Evolutionary conservation across 2,113 vertebrate species (phyloP).

Genomic region (Tenebrosternarchus preto): DNA sequence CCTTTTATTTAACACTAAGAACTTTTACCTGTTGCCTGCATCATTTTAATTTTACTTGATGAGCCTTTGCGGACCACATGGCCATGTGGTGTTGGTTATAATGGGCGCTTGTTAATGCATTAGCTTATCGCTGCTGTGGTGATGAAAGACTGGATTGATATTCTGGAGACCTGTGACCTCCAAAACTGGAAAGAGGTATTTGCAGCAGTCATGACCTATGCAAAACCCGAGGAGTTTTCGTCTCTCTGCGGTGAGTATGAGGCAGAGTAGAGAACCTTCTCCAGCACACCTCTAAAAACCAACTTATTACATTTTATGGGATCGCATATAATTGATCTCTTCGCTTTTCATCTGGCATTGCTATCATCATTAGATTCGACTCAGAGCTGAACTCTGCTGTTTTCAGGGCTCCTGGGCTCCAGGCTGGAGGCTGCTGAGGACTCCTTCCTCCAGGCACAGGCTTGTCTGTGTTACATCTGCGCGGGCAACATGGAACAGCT

Average conservation of each 20-base stretch:
- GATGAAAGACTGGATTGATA: conserved; percentile 90
- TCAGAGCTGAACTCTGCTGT: background rate
- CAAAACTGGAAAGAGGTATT: conserved; percentile 94
- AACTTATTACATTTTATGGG: background rate
- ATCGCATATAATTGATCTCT: background rate
- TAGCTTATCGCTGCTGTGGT: conserved; percentile 96
- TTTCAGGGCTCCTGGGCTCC: conserved; percentile 83
- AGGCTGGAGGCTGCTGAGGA: conserved; percentile 85
- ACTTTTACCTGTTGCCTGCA: too few species aligned
- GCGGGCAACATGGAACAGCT: conserved; percentile 94
- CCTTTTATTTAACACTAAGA: too few species aligned
- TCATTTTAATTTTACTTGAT: background rate
- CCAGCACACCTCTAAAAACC: background rate
- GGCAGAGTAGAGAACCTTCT: background rate
- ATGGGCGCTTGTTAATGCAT: background rate
- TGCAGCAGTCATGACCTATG: conserved; percentile 93
- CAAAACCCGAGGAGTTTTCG: conserved; percentile 88
- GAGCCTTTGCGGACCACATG: background rate
- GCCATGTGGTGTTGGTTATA: background rate
- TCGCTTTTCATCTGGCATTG: too few species aligned
- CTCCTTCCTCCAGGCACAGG: conserved; percentile 79
- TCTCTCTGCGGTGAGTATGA: conserved; percentile 84
- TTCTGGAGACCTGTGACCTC: conserved; percentile 90
- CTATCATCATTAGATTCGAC: background rate
- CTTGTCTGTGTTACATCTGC: conserved; percentile 95